Percentiles rank a stretch among this genome's conserved stretches.
Conservation (phyloP, 2,888 invertebrate species). For the Agrochola lychnidis region DNA sequence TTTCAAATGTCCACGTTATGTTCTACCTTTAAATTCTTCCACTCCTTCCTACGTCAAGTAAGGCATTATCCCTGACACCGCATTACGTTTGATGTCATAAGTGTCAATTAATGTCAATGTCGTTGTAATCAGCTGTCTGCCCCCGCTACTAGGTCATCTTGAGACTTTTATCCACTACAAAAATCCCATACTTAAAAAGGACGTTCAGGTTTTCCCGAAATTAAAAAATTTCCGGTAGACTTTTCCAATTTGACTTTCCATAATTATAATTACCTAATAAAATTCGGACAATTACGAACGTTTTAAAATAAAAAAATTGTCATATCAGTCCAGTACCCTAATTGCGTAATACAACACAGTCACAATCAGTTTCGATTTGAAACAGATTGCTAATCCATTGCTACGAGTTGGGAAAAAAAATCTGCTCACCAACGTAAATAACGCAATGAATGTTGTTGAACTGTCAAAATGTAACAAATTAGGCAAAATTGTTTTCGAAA, state of each 20-base stretch:
- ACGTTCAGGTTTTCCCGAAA: neutral
- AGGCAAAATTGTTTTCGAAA: no score
- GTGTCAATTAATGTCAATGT: constrained; percentile 54
- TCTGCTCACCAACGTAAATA: no score
- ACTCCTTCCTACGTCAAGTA: neutral
- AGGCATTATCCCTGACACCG: constrained; percentile 39
- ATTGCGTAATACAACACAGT: no score
- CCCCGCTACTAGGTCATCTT: constrained; percentile 20
- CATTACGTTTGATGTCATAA: constrained; percentile 40
- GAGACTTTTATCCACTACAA: neutral
- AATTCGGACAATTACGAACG: neutral
- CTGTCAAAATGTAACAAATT: no score
- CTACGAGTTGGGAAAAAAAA: no score
- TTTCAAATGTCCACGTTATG: neutral
- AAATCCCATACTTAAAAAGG: neutral
- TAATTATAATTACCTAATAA: neutral
- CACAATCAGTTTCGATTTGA: no score
- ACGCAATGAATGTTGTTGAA: no score
- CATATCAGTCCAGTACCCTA: no score
- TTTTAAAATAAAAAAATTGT: neutral
- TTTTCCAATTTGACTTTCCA: no score
- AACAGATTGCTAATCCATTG: no score
- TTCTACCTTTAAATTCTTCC: neutral
- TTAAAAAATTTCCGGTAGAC: no score
- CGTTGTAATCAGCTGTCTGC: constrained; percentile 49